phyloP scores from a whole-genome alignment of 2,797 vertebrate genomes.

The Cottoperca gobio region DNA sequence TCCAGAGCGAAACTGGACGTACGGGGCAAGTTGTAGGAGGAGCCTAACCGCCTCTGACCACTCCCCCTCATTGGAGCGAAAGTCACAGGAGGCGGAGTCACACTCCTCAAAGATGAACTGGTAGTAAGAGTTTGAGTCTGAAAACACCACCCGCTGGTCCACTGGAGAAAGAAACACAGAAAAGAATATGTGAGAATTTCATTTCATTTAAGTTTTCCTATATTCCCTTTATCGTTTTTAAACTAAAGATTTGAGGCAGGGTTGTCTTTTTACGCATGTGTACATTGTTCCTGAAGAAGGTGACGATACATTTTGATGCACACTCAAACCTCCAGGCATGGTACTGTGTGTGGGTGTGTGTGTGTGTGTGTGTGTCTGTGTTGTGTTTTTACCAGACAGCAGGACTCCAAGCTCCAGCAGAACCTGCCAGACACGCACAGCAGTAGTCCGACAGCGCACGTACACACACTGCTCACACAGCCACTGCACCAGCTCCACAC shows the following conservation, averaged over 20 bases:
- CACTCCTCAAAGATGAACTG: slow-evolving; percentile 98
- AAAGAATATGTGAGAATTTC: background rate
- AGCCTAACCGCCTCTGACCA: slow-evolving; percentile 95
- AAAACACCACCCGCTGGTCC: slow-evolving; percentile 94
- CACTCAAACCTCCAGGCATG: slow-evolving; percentile 11
- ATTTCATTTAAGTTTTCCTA: background rate
- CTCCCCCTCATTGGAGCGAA: slow-evolving; percentile 89
- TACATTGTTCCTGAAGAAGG: too few relatives aligned
- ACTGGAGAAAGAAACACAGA: slow-evolving; percentile 78
- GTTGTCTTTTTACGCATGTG: too few relatives aligned
- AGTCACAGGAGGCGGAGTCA: slow-evolving; percentile 92
- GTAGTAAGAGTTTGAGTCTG: slow-evolving; percentile 94
- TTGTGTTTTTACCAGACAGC: slow-evolving; percentile 88
- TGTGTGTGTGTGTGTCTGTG: background rate
- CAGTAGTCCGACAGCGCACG: slow-evolving; percentile 92
- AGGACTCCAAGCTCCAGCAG: slow-evolving; percentile 96
- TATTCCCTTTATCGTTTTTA: background rate
- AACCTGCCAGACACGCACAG: slow-evolving; percentile 94
- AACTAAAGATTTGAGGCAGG: slow-evolving; percentile 4
- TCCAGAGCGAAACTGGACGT: slow-evolving; percentile 87
- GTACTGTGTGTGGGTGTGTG: background rate
- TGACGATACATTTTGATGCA: slow-evolving; percentile 32
- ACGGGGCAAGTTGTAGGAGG: slow-evolving; percentile 91
- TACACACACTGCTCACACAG: slow-evolving; percentile 94
- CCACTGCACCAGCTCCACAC: slow-evolving; percentile 97